These are phyloP conservation scores for Scelioninae gen. 1 DNA, from an alignment of 2,888 invertebrate species.

Conservation along the genomic window DNA sequence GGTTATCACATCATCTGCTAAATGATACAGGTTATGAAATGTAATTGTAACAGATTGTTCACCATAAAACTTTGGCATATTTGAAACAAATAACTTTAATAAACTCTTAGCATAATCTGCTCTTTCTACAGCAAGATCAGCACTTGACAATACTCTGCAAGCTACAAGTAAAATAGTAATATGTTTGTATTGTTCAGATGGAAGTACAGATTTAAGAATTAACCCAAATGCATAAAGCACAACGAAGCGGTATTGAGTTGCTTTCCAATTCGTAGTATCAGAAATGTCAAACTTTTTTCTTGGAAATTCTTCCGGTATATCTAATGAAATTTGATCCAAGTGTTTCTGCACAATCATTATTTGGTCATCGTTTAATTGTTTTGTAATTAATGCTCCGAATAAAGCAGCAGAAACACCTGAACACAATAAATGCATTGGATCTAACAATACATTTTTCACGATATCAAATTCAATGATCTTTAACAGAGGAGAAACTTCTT, in stretches of 20 bases:
- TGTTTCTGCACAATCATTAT: background rate
- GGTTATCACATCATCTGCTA: slow-evolving; percentile 15
- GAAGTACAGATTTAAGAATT: slow-evolving; percentile 17
- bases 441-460: slow-evolving; percentile 16
- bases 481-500: no score
- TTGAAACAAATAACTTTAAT: slow-evolving; percentile 4
- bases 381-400: background rate
- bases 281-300: slow-evolving; percentile 12
- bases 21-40: slow-evolving; percentile 14
- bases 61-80: slow-evolving; percentile 11
- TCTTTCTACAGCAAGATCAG: background rate
- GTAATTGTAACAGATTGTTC: slow-evolving; percentile 13
- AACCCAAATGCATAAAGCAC: background rate
- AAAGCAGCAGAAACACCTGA: slow-evolving; percentile 1
- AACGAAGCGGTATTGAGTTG: slow-evolving; percentile 11
- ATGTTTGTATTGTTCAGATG: slow-evolving; percentile 13
- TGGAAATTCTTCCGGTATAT: slow-evolving; percentile 4
- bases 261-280: slow-evolving; percentile 12
- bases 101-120: slow-evolving; percentile 10
- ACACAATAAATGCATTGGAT: slow-evolving; percentile 18
- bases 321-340: background rate
- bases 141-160: slow-evolving; percentile 13
- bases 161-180: slow-evolving; percentile 10
- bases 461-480: background rate
- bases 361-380: no score